Percentiles rank a stretch among this genome's conserved stretches.
Evolutionary conservation across 1,140 invertebrate genomes (phyloP).

Genomic region (Reticulitermes speratus): DNA sequence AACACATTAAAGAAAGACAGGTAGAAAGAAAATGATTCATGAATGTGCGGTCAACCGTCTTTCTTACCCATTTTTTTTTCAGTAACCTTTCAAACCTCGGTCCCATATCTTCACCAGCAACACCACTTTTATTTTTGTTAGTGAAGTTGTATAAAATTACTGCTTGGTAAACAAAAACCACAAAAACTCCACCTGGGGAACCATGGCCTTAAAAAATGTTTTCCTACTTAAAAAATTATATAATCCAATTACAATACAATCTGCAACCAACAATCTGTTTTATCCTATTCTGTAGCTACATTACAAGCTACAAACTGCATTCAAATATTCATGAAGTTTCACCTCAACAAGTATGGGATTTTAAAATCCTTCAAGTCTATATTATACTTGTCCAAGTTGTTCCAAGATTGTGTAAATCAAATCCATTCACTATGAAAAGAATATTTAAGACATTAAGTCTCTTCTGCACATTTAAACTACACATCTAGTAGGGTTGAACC

Average conservation of each 20-base stretch:
- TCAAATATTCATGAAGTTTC: background rate
- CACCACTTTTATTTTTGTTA: background rate
- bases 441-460: slow-evolving; percentile 11
- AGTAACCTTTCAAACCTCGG: background rate
- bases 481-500: background rate
- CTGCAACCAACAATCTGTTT: background rate
- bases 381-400: background rate
- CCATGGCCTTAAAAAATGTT: background rate
- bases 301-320: background rate
- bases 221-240: background rate
- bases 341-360: background rate
- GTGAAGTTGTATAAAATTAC: background rate
- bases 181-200: background rate
- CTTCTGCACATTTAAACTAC: slow-evolving; percentile 14
- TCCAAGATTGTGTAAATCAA: background rate
- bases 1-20: background rate
- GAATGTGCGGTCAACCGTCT: background rate
- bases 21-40: too few species aligned
- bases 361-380: background rate
- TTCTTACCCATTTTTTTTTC: background rate
- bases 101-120: background rate
- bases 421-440: background rate
- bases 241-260: background rate
- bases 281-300: background rate
- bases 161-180: background rate